Conservation (phyloP, 2,797 vertebrate species). For the Danio kyathit region DNA sequence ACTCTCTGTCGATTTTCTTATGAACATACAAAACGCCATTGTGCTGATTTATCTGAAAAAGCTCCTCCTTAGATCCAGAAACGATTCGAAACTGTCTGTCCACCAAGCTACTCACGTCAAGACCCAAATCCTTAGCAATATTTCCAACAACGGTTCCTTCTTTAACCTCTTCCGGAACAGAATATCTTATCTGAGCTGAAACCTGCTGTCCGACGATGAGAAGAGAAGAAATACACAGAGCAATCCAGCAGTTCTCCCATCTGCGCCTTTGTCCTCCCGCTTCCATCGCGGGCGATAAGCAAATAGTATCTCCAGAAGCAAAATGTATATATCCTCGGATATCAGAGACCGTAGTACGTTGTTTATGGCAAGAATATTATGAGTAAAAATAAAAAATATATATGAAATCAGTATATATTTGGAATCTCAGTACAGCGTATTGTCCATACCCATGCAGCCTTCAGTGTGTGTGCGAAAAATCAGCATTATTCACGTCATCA, state of each 20-base stretch:
- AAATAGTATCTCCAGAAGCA: neutral
- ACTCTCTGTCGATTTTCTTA: slow-evolving; percentile 79
- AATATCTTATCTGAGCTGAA: slow-evolving; percentile 76
- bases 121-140: slow-evolving; percentile 80
- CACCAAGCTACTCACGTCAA: slow-evolving; percentile 72
- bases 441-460: no score
- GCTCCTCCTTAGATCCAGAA: slow-evolving; percentile 68
- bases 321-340: neutral
- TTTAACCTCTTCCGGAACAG: slow-evolving; percentile 78
- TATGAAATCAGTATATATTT: no score
- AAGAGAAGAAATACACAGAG: slow-evolving; percentile 58
- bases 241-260: slow-evolving; percentile 30
- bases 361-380: neutral
- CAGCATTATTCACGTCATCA: no score
- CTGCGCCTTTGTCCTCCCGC: slow-evolving; percentile 52
- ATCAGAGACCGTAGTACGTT: no score
- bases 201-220: slow-evolving; percentile 50
- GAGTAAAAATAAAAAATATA: neutral
- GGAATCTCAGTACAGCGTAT: no score
- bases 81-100: slow-evolving; percentile 77
- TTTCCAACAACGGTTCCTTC: slow-evolving; percentile 80
- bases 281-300: slow-evolving; percentile 56
- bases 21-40: slow-evolving; percentile 78
- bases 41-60: slow-evolving; percentile 78
- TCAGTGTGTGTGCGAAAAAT: no score